Percentiles rank a stretch among this genome's conserved stretches.
These are phyloP conservation scores for Capromys pilorides DNA, from an alignment of 2,797 vertebrate species.

Conservation along the genomic window DNA sequence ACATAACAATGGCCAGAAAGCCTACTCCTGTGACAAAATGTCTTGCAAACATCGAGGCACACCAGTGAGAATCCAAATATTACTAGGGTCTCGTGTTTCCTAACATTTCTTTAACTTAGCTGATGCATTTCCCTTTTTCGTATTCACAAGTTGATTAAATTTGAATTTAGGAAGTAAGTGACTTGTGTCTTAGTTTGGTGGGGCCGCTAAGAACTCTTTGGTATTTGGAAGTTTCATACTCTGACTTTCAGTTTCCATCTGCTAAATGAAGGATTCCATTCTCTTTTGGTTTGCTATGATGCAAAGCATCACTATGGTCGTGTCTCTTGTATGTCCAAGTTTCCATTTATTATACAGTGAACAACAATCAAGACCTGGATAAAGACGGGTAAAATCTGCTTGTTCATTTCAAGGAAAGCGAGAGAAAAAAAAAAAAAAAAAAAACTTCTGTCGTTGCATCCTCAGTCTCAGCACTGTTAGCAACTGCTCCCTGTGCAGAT, in stretches of 20 bases:
- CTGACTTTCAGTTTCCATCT: background rate
- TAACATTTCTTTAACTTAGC: background rate
- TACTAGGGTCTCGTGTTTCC: background rate
- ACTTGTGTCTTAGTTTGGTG: background rate
- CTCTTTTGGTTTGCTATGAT: background rate
- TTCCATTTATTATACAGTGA: background rate
- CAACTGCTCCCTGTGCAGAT: background rate
- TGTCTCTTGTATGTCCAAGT: background rate
- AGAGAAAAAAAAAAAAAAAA: background rate
- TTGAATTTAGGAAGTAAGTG: background rate
- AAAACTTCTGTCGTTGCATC: background rate
- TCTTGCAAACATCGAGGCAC: background rate
- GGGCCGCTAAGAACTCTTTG: background rate
- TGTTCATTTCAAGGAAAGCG: background rate
- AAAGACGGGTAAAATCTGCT: background rate
- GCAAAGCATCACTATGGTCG: background rate
- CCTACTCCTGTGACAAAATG: background rate
- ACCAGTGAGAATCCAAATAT: background rate
- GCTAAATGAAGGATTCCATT: background rate
- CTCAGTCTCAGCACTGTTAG: background rate
- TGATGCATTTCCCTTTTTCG: background rate
- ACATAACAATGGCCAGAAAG: background rate
- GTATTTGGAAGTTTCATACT: background rate
- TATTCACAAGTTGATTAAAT: background rate
- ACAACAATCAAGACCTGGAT: background rate